Conservation (phyloP, 2,113 vertebrate genomes). For the Enhydra lutris region DNA sequence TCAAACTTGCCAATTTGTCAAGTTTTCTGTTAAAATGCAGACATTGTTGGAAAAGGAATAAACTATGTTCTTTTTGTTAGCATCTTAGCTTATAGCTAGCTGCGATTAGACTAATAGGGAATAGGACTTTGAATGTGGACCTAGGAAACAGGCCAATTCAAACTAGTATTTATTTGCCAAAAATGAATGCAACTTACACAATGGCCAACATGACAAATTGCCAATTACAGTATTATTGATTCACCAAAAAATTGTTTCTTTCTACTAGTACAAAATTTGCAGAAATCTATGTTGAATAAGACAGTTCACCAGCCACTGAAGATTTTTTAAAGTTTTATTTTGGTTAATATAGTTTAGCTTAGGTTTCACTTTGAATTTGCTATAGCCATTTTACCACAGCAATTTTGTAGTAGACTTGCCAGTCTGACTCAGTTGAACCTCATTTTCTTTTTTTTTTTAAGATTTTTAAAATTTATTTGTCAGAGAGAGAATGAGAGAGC, state of each 20-base stretch:
- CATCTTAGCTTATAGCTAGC: not conserved
- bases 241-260: not conserved
- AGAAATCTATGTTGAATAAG: conserved; percentile 2
- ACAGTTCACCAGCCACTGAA: not conserved
- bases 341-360: conserved; percentile 6
- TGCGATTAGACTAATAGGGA: not conserved
- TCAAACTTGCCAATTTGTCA: not conserved
- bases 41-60: not conserved
- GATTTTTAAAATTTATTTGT: too few species aligned
- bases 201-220: not conserved
- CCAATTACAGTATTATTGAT: not conserved
- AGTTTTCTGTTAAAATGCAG: not conserved
- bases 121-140: not conserved
- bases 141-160: conserved; percentile 29
- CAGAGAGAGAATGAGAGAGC: too few species aligned
- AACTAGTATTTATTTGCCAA: conserved; percentile 6
- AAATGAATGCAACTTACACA: conserved; percentile 3
- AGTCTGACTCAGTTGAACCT: not conserved
- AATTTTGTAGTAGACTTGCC: not conserved
- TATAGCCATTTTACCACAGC: not conserved
- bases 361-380: conserved; percentile 33
- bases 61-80: not conserved
- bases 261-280: conserved; percentile 1
- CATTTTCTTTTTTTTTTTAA: not conserved
- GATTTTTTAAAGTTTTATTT: not conserved